Evolutionary conservation across 1,140 invertebrate genomes (phyloP), one percentile per base, ranked within the genome.

Genomic region (Nixonia krombeini): DNA sequence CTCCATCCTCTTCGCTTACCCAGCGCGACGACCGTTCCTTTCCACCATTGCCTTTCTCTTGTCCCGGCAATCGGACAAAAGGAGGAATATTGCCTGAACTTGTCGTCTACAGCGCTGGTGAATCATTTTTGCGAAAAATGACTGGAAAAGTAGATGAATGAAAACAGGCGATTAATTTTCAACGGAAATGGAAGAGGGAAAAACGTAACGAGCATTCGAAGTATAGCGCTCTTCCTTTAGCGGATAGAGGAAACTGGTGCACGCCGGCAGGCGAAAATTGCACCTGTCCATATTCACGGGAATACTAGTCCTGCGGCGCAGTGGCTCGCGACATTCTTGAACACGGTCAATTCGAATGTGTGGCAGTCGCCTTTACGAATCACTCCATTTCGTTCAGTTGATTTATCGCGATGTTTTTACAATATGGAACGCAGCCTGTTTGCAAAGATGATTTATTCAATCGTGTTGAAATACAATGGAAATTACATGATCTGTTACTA

Each of bases 231-330:
- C 28, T 52, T 51, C 47, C 52, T 58, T 65, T 58, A 53, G 41
- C 25, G 62, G 62, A 45, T 51, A 37, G 38, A 49, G 16, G 53
- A 53, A 65, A 53, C 62, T 58, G 49, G 62, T 65, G 62, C 62
- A 49, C 50, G 25, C 17, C 46, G 51, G 50, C 38, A 28, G 23
- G 47, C 52, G 49, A 65, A 65, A 57, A 65, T 65, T 47, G 53
- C 53, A 57, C 47, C 61, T 65, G 61, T 57, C 61, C 47, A 56
- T 40, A 65, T 57, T 55, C 53, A 65, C 58, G 53, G 53, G 47
- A 57, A 65, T 41, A 47, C 53, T 52, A 52, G 50, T 51, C 52
- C 49, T 10, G 40, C 35, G 42, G 46, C 42, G n/a, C 17, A 47
- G 45, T 31, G 26, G 23, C 46, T 49, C 35, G 35, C 46, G 53